Percentiles rank a stretch among this genome's conserved stretches.
Evolutionary conservation across 2,888 invertebrate species (phyloP).

Genomic region (Hybos culiciformis): DNA sequence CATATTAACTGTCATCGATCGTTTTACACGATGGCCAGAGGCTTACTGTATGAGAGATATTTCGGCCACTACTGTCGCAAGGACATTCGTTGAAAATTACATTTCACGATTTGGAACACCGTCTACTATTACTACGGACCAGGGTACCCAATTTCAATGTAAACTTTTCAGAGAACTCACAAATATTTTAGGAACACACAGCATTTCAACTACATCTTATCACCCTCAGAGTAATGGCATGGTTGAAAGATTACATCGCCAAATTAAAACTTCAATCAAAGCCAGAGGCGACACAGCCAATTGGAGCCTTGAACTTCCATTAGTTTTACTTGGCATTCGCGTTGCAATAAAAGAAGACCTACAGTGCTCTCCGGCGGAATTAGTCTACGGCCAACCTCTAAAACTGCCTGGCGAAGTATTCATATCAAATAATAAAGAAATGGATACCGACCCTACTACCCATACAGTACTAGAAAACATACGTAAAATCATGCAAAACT

Average conservation of each 20-base stretch:
- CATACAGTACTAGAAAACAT: neutral
- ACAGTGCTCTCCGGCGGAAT: conserved; percentile 7
- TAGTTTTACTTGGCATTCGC: conserved; percentile 9
- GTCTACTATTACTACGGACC: conserved; percentile 11
- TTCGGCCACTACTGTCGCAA: conserved; percentile 12
- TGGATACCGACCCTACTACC: no score
- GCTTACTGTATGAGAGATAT: conserved; percentile 16
- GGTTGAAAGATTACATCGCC: conserved; percentile 8
- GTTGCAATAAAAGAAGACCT: conserved; percentile 8
- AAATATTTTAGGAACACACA: neutral
- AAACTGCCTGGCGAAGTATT: neutral
- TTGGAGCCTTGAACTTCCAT: conserved; percentile 8
- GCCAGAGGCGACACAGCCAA: neutral
- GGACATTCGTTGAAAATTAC: conserved; percentile 7
- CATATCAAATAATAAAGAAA: no score
- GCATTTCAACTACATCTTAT: conserved; percentile 3
- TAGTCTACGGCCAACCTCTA: neutral
- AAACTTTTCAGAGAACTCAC: conserved; percentile 3
- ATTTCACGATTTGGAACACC: conserved; percentile 12
- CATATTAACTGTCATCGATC: conserved; percentile 20
- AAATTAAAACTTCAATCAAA: conserved; percentile 5
- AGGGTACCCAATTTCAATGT: conserved; percentile 10
- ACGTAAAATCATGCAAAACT: neutral
- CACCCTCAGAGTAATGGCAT: conserved; percentile 8
- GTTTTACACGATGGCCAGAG: conserved; percentile 18